These are phyloP conservation scores for Zoanthus gigantus DNA, from an alignment of 92 coral and sea anemone genomes.

Conservation along the genomic window DNA sequence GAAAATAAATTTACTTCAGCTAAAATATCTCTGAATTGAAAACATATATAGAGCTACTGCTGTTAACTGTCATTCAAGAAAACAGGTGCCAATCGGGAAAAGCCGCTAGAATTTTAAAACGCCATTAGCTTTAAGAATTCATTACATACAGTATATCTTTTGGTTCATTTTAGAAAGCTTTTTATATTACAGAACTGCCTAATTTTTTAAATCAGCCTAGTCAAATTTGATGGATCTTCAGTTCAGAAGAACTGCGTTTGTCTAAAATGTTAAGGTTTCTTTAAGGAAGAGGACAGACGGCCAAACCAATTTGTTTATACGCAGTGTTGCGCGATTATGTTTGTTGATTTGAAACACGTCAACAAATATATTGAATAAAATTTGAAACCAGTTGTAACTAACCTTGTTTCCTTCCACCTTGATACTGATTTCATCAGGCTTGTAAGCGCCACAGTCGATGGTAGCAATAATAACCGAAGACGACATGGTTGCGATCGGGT, in stretches of 20 bases:
- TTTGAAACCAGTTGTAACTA: neutral
- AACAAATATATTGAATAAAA: neutral
- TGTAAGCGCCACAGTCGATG: conserved; percentile 86
- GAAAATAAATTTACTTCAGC: too few relatives aligned
- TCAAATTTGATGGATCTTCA: neutral
- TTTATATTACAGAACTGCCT: neutral
- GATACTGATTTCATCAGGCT: conserved; percentile 92
- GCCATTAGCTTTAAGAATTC: too few relatives aligned
- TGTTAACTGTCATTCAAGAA: too few relatives aligned
- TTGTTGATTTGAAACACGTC: neutral
- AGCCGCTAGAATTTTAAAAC: too few relatives aligned
- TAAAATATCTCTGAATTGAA: too few relatives aligned
- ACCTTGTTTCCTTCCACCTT: conserved; percentile 87
- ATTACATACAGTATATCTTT: too few relatives aligned
- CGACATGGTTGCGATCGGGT: conserved; percentile 15
- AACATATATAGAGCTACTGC: too few relatives aligned
- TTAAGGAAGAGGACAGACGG: neutral
- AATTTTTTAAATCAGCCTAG: neutral
- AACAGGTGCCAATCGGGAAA: too few relatives aligned
- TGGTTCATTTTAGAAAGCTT: too few relatives aligned
- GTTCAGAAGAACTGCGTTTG: neutral
- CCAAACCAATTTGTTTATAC: neutral
- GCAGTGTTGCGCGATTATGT: neutral
- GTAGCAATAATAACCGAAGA: conserved; percentile 68
- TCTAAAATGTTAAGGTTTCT: neutral